A percentile compares a stretch with the other conserved stretches of the same genome.
Evolutionary conservation across 1,140 invertebrate genomes (phyloP).

Genomic region (Zaprionus davidi): DNA sequence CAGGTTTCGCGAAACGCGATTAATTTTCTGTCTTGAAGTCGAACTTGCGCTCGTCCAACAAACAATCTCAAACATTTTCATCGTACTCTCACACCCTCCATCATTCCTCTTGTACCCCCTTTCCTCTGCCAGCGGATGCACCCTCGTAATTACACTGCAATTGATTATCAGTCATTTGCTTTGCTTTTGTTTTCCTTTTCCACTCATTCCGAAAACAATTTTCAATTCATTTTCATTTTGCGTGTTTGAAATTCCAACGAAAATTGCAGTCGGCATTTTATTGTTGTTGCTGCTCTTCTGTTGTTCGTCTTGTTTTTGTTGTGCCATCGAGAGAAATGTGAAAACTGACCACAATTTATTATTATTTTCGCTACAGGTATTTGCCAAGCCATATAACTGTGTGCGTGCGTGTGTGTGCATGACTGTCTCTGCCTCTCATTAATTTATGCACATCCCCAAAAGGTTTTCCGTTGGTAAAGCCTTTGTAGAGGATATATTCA

Average conservation of each 20-base stretch:
- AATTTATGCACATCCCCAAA: not conserved
- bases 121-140: not conserved
- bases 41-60: constrained; percentile 19
- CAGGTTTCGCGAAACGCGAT: constrained; percentile 32
- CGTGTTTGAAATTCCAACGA: not conserved
- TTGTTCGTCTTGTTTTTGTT: no score
- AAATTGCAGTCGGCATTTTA: constrained; percentile 3
- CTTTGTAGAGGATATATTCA: not conserved
- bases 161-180: not conserved
- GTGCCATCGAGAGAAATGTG: not conserved
- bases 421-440: no score
- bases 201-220: not conserved
- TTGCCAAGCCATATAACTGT: not conserved
- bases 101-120: not conserved
- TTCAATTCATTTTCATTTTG: constrained; percentile 7
- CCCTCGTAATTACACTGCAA: constrained; percentile 1
- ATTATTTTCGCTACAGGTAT: not conserved
- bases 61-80: constrained; percentile 37
- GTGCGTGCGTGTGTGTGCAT: not conserved
- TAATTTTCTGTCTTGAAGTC: constrained; percentile 29
- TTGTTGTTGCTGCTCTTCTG: no score
- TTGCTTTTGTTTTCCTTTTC: not conserved
- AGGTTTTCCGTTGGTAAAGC: not conserved
- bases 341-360: not conserved
- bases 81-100: not conserved